Evolutionary conservation across 2,888 invertebrate species (phyloP), one percentile per base, ranked within the genome.

Genomic region (Pocota personata): DNA sequence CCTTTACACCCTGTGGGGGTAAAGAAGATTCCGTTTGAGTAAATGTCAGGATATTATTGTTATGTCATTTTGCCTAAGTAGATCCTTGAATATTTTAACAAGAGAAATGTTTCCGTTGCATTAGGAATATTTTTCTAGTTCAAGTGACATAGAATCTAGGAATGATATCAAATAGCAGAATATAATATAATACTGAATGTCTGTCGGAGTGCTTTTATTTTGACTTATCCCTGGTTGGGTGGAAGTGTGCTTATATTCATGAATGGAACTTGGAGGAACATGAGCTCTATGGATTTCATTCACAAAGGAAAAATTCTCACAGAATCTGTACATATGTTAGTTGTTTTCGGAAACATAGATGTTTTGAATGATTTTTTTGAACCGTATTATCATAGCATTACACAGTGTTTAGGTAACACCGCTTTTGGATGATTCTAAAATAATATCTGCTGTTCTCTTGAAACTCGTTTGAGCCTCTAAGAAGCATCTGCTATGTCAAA

Each of bases 121-220:
- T 76, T 67, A 58, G 76, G 8, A 58, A 21, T 50, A 66, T 58
- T 52, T 62, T 62, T 73, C 73, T 73, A 73, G 62, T 73, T 73
- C 73, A 73, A 62, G 43, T 64, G 30, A 40, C 50, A 21, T 12
- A 48, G 58, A 35, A 40, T 40, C 52, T n/a, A 32, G 30, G 52
- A 50, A 52, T 73, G 62, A 58, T 48, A 62, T 35, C 3, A 24
- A 35, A 52, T 32, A 40, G 35, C 14, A 14, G 8, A 0, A 21
- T 35, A n/a, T 67, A 12, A 24, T 24, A 48, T 48, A 46, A 32
- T 21, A 62, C 3, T 5, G 50, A 40, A 27, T 62, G 19, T 24
- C 27, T 30, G 30, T 10, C 0, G 35, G 10, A 19, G 50, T 32
- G 35, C 10, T 19, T 10, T 16, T 55, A 55, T 35, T 57, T 32